phyloP scores from a whole-genome alignment of 2,113 vertebrate genomes.

The Ceyx melanurus region DNA sequence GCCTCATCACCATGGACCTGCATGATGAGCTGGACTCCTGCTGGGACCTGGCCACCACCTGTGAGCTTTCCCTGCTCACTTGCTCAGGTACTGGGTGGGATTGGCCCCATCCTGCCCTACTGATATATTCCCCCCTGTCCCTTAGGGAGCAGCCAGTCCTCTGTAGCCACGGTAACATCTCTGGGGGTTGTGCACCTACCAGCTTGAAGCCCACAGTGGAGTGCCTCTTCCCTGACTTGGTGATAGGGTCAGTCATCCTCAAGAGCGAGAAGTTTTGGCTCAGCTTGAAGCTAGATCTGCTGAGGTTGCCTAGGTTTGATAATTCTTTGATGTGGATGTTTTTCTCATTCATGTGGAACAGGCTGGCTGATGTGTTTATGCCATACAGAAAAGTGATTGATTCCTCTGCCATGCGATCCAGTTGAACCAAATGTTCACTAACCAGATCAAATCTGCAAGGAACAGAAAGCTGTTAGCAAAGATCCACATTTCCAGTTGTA shows the following conservation, averaged over 20 bases:
- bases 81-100: background rate
- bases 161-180: no score
- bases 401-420: conserved; percentile 68
- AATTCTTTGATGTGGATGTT: background rate
- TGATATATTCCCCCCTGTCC: accelerated
- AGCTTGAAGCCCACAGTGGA: conserved; percentile 67
- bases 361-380: background rate
- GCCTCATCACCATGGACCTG: accelerated
- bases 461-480: background rate
- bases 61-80: background rate
- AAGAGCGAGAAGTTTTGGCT: conserved; percentile 33
- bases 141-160: background rate
- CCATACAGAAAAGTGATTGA: conserved; percentile 36
- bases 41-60: background rate
- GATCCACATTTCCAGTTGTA: accelerated
- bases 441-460: conserved; percentile 45
- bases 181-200: conserved; percentile 12
- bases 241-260: background rate
- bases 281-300: conserved; percentile 7
- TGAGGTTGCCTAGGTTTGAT: background rate
- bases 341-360: background rate
- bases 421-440: background rate
- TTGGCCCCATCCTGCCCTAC: background rate
- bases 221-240: background rate
- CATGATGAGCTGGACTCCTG: background rate